These are phyloP conservation scores for Percopsis omiscomaycus DNA, from an alignment of 2,797 vertebrate species.

Conservation along the genomic window DNA sequence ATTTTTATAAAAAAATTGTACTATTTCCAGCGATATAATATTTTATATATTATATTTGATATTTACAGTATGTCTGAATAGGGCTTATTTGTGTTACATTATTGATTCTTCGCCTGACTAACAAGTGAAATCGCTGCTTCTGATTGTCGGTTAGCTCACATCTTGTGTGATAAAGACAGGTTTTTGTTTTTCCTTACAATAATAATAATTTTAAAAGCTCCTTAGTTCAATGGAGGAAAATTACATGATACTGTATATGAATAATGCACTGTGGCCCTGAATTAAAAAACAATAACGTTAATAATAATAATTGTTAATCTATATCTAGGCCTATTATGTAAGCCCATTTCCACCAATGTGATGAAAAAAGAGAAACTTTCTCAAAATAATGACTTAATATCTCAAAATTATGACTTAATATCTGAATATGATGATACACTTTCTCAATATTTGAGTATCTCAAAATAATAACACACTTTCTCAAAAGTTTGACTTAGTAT, in stretches of 20 bases:
- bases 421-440: no score
- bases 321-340: background rate
- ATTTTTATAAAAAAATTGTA: no score
- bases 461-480: no score
- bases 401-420: no score
- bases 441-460: no score
- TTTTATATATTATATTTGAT: background rate
- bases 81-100: background rate
- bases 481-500: no score
- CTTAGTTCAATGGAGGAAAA: background rate
- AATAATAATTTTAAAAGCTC: background rate
- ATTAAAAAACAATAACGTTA: background rate
- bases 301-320: slow-evolving; percentile 21
- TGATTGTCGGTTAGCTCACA: background rate
- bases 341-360: no score
- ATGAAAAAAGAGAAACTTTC: no score
- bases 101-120: background rate
- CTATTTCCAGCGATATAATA: no score
- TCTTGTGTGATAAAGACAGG: background rate
- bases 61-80: background rate
- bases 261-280: background rate
- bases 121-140: background rate
- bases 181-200: background rate
- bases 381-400: no score
- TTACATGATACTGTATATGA: background rate